Evolutionary conservation across 2,888 invertebrate species (phyloP).

Genomic region (Drosophila nr. perissopoda): DNA sequence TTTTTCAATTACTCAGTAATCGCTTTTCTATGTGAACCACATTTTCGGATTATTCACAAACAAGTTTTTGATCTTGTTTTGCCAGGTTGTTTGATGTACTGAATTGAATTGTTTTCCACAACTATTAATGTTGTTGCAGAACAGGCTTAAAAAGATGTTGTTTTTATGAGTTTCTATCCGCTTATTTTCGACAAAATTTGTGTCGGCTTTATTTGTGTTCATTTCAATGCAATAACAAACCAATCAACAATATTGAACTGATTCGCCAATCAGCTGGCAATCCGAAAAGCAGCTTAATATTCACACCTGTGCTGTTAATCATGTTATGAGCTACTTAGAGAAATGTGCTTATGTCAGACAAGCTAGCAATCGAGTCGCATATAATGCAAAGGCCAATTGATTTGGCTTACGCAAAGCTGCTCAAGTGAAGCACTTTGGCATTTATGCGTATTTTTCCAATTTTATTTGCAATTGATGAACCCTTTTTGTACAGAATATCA

Average conservation of each 20-base stretch:
- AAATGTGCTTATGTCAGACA: neutral
- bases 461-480: constrained; percentile 38
- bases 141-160: neutral
- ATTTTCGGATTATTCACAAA: neutral
- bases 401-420: constrained; percentile 11
- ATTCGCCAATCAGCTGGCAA: constrained; percentile 36
- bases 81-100: neutral
- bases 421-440: constrained; percentile 18
- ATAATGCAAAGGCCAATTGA: constrained; percentile 38
- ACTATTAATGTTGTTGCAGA: neutral
- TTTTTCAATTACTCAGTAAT: neutral
- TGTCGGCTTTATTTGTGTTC: constrained; percentile 15
- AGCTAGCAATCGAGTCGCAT: constrained; percentile 1
- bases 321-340: constrained; percentile 25
- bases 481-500: neutral
- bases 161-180: constrained; percentile 6
- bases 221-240: constrained; percentile 6
- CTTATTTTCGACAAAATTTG: neutral
- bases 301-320: constrained; percentile 38
- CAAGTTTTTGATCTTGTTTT: neutral
- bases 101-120: neutral
- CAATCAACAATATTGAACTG: constrained; percentile 31
- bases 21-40: too few species aligned
- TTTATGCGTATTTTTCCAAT: constrained; percentile 18
- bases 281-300: constrained; percentile 54